These are phyloP conservation scores for Ceryle rudis DNA, from an alignment of 2,797 vertebrate species.

Conservation along the genomic window DNA sequence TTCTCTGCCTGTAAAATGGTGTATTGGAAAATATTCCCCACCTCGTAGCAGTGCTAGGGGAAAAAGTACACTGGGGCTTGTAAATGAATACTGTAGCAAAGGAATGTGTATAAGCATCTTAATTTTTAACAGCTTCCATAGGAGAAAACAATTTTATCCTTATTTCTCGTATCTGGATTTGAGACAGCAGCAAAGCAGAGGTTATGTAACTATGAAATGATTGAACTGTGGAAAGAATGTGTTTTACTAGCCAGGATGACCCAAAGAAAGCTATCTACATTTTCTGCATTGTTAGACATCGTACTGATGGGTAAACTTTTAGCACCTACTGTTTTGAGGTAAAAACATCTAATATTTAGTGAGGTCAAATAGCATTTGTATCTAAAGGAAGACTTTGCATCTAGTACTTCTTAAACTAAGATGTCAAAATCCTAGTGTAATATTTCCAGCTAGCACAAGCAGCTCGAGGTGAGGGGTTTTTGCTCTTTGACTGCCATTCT, in stretches of 20 bases:
- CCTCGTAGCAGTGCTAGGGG: neutral
- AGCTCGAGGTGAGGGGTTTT: neutral
- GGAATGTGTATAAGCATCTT: neutral
- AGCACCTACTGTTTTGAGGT: neutral
- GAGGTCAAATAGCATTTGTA: neutral
- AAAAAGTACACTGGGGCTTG: neutral
- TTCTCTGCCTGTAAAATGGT: neutral
- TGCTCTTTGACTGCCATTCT: neutral
- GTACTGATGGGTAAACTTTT: neutral
- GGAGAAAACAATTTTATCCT: neutral
- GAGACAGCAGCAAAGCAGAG: neutral
- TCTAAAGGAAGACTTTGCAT: neutral
- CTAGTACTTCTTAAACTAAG: neutral
- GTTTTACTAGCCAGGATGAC: neutral
- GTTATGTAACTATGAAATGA: neutral
- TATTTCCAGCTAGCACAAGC: neutral
- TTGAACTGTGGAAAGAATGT: neutral
- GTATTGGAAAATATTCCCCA: neutral
- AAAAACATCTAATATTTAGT: neutral
- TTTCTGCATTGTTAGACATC: neutral
- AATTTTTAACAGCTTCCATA: neutral
- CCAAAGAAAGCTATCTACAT: neutral
- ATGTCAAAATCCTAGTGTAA: neutral
- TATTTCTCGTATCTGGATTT: neutral
- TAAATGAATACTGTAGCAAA: neutral